A percentile compares a stretch with the other conserved stretches of the same genome.
Conservation (phyloP, 2,113 vertebrate genomes). For the Chloropsis cyanopogon region DNA sequence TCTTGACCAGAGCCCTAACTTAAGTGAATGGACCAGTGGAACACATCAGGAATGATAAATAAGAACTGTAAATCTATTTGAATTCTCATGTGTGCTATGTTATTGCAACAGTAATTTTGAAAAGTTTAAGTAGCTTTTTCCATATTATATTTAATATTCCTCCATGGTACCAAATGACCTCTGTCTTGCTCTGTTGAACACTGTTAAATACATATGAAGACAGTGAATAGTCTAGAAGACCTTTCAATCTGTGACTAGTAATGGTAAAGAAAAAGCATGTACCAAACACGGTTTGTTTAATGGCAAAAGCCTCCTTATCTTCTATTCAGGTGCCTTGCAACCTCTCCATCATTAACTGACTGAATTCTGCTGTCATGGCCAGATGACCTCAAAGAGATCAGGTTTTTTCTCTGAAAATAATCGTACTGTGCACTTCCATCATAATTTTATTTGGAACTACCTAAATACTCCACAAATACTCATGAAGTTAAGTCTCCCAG, state of each 20-base stretch:
- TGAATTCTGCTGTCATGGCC: not conserved
- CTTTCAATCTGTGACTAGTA: not conserved
- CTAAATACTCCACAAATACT: not conserved
- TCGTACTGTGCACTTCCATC: not conserved
- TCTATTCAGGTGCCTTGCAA: not conserved
- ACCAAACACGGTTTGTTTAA: not conserved
- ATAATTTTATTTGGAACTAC: not conserved
- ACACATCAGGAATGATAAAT: not conserved
- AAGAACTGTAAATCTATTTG: not conserved
- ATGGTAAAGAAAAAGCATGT: not conserved
- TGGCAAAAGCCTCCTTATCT: not conserved
- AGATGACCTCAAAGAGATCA: not conserved
- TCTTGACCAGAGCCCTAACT: not conserved
- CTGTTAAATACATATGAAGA: not conserved
- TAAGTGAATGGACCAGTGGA: not conserved
- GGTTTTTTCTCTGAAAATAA: not conserved
- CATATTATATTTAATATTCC: not conserved
- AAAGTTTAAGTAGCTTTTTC: not conserved
- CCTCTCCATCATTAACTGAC: not conserved
- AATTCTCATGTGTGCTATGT: not conserved
- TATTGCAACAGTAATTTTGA: not conserved
- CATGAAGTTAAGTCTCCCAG: not conserved
- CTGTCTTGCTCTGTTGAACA: not conserved
- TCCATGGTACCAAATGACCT: fast-evolving
- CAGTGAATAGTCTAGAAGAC: not conserved